phyloP scores from a whole-genome alignment of 2,888 invertebrate species.

The Blastobasis adustella region DNA sequence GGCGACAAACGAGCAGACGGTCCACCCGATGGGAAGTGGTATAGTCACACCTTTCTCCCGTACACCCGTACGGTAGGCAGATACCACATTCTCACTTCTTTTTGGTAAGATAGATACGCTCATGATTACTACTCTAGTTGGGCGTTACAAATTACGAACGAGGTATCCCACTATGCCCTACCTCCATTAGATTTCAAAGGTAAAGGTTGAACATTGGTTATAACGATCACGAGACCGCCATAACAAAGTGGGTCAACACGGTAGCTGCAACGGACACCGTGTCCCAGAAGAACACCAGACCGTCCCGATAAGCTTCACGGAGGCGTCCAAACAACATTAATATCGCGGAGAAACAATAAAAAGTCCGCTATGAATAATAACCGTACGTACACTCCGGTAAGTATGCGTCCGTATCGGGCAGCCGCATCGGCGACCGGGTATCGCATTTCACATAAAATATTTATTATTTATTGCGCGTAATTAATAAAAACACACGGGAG shows the following conservation, averaged over 20 bases:
- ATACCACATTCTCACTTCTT: neutral
- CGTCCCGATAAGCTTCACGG: conserved; percentile 13
- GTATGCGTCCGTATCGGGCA: conserved; percentile 46
- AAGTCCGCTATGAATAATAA: conserved; percentile 60
- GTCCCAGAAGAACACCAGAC: conserved; percentile 28
- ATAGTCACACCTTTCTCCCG: no score
- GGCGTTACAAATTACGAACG: no score
- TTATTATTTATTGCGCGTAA: conserved; percentile 71
- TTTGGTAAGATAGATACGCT: no score
- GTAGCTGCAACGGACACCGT: conserved; percentile 27
- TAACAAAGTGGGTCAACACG: conserved; percentile 34
- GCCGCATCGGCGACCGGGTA: conserved; percentile 58
- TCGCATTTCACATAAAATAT: conserved; percentile 73
- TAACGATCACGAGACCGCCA: neutral
- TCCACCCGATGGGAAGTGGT: no score
- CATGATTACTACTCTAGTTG: no score
- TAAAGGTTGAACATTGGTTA: no score
- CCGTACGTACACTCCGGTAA: conserved; percentile 40
- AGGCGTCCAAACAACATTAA: conserved; percentile 35
- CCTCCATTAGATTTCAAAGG: no score
- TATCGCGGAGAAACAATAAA: conserved; percentile 57
- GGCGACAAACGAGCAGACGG: no score
- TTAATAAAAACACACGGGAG: conserved; percentile 72
- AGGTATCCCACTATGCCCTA: no score
- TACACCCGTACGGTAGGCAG: no score